phyloP scores from a whole-genome alignment of 2,113 vertebrate species.

The Laticauda laticaudata region DNA sequence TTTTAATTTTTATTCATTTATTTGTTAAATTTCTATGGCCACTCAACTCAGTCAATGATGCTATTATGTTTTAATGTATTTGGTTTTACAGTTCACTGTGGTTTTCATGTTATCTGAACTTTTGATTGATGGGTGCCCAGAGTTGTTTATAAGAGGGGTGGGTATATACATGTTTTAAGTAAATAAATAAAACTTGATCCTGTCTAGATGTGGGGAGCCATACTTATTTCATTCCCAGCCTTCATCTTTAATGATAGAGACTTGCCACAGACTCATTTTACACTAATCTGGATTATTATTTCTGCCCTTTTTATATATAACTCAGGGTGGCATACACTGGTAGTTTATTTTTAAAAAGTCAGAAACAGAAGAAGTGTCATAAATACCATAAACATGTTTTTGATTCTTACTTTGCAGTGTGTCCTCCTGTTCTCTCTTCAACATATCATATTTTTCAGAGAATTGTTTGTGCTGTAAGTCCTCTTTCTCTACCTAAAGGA shows the following conservation, averaged over 20 bases:
- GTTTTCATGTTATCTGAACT: neutral
- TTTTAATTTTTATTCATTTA: neutral
- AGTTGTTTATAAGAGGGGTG: neutral
- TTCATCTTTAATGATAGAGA: neutral
- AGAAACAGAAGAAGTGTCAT: neutral
- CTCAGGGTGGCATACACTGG: neutral
- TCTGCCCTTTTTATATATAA: neutral
- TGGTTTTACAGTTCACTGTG: neutral
- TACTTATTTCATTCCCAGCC: neutral
- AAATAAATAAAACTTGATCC: neutral
- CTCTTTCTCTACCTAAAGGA: conserved; percentile 74
- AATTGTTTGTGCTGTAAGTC: conserved; percentile 69
- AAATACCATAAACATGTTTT: neutral
- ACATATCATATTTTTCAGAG: conserved; percentile 63
- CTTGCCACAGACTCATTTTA: neutral
- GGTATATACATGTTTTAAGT: neutral
- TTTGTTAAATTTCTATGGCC: neutral
- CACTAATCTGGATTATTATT: neutral
- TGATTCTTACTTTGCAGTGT: conserved; percentile 69
- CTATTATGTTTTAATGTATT: neutral
- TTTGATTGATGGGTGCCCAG: neutral
- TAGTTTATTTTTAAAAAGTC: neutral
- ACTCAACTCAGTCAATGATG: neutral
- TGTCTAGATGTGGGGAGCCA: neutral
- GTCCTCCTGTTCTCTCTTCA: conserved; percentile 64